Percentiles rank a stretch among this genome's conserved stretches.
These are phyloP conservation scores for Amblyjoppa proteus DNA, from an alignment of 2,888 invertebrate species.

Conservation along the genomic window DNA sequence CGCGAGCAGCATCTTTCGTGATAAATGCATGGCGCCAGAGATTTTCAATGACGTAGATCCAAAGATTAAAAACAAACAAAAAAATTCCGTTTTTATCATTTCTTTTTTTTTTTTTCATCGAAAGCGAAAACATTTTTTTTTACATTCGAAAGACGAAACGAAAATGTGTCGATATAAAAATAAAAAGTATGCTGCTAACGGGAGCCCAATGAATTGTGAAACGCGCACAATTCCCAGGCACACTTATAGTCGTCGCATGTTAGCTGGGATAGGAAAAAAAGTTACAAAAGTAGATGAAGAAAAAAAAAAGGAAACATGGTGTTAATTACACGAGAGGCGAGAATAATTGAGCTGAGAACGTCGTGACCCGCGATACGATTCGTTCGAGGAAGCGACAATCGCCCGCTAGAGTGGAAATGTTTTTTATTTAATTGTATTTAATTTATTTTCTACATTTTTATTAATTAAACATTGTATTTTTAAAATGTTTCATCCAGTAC, in stretches of 20 bases:
- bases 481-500: slow-evolving; percentile 87
- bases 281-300: slow-evolving; percentile 23
- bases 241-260: slow-evolving; percentile 4
- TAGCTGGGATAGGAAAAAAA: slow-evolving; percentile 33
- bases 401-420: background rate
- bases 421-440: background rate
- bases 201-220: slow-evolving; percentile 44
- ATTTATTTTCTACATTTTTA: background rate
- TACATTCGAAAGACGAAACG: background rate
- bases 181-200: slow-evolving; percentile 29
- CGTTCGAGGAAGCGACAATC: background rate
- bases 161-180: background rate
- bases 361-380: slow-evolving; percentile 37
- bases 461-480: slow-evolving; percentile 3
- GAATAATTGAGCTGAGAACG: slow-evolving; percentile 48
- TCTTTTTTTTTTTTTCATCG: background rate
- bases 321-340: slow-evolving; percentile 40
- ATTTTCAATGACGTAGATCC: slow-evolving; percentile 18
- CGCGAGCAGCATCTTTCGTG: slow-evolving; percentile 33
- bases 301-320: slow-evolving; percentile 18
- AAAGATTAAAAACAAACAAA: background rate
- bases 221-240: slow-evolving; percentile 49
- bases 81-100: background rate
- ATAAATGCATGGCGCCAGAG: slow-evolving; percentile 56
- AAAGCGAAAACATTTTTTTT: background rate